These are phyloP conservation scores for Arizona elegans DNA, from an alignment of 2,113 vertebrate species.

Conservation along the genomic window DNA sequence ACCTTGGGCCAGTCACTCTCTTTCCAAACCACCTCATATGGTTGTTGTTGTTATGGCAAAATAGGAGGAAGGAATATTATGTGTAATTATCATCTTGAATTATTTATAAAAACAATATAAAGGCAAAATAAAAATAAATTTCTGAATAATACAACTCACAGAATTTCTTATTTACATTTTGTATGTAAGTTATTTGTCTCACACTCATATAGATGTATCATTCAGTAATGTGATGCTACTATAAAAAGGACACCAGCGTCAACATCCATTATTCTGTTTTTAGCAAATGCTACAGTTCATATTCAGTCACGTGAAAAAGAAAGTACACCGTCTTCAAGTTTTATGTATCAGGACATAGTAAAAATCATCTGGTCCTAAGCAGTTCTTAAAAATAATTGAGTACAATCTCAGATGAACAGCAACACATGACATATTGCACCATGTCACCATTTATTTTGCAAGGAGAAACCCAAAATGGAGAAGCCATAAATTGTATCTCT, in stretches of 20 bases:
- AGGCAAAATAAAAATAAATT: neutral
- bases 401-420: neutral
- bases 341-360: neutral
- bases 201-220: neutral
- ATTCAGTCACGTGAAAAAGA: neutral
- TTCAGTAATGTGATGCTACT: neutral
- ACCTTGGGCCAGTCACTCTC: neutral
- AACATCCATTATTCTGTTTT: neutral
- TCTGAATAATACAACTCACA: neutral
- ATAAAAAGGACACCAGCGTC: neutral
- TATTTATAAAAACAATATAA: neutral
- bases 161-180: neutral
- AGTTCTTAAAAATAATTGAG: too few species aligned
- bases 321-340: neutral
- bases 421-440: neutral
- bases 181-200: neutral
- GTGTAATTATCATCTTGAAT: neutral
- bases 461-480: neutral
- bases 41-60: neutral
- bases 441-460: neutral
- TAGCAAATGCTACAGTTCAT: neutral
- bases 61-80: neutral
- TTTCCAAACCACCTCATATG: neutral
- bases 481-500: neutral
- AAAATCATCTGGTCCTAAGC: neutral